Conservation (phyloP, 1,140 invertebrate species). For the Semibalanus balanoides region DNA sequence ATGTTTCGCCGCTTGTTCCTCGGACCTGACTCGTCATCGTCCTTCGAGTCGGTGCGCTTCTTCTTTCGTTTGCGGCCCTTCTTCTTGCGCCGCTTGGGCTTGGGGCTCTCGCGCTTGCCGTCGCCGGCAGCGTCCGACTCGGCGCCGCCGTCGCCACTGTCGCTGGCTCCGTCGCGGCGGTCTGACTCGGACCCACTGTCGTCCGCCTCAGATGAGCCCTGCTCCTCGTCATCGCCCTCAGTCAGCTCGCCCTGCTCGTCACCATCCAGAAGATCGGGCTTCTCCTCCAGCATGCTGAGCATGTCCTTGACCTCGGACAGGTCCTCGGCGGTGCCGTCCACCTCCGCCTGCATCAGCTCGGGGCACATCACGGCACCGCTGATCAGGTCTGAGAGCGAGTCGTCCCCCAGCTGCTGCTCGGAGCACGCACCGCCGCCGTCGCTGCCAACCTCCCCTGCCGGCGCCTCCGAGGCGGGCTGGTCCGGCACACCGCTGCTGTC, state of each 20-base stretch:
- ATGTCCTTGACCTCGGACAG: constrained; percentile 4
- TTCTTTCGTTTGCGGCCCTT: background rate
- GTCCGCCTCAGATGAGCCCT: background rate
- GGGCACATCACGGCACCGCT: background rate
- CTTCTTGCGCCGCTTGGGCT: constrained; percentile 15
- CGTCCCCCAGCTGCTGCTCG: background rate
- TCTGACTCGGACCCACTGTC: constrained; percentile 7
- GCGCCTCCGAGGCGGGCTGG: background rate
- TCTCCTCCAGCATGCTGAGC: constrained; percentile 4
- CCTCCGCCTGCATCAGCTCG: background rate
- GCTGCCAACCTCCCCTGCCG: too few relatives aligned
- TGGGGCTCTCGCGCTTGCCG: background rate
- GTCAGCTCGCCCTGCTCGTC: background rate
- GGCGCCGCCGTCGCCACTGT: background rate
- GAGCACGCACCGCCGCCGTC: background rate
- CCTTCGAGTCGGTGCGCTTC: background rate
- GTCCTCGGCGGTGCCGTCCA: constrained; percentile 5
- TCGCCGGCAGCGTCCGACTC: background rate
- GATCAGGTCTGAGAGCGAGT: background rate
- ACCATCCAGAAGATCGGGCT: background rate
- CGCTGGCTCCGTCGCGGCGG: background rate
- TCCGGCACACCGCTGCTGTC: background rate
- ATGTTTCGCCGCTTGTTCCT: constrained; percentile 62
- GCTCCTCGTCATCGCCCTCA: constrained; percentile 11
- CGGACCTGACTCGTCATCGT: background rate